Conservation (phyloP, 2,888 invertebrate genomes). For the Aporophyla nigra region DNA sequence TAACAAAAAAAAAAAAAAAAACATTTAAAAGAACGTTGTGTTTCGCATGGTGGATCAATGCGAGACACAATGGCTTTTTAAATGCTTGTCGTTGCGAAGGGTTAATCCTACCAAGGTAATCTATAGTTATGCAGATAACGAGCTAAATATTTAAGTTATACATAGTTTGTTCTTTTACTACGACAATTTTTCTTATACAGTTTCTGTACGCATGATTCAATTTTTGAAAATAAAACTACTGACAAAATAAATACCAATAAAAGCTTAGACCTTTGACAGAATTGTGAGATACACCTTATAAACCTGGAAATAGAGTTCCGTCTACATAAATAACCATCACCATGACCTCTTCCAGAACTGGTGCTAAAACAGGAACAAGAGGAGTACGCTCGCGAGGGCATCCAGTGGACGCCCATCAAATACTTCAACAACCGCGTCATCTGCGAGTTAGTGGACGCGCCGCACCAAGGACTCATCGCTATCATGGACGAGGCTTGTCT, state of each 20-base stretch:
- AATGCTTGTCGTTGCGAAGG: too few relatives aligned
- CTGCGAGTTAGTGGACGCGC: slow-evolving; percentile 98
- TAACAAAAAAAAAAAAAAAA: too few relatives aligned
- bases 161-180: neutral
- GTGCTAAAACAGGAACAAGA: slow-evolving; percentile 99
- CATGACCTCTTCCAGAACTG: slow-evolving; percentile 92
- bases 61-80: too few relatives aligned
- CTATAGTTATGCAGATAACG: too few relatives aligned
- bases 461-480: slow-evolving; percentile 97
- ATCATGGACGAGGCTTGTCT: slow-evolving; percentile 99
- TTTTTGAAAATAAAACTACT: neutral
- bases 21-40: too few relatives aligned
- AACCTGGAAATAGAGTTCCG: neutral
- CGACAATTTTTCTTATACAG: neutral
- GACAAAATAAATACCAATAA: neutral
- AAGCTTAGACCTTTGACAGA: neutral
- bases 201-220: neutral
- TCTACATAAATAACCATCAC: neutral
- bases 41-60: too few relatives aligned
- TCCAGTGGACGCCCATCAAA: slow-evolving; percentile 98
- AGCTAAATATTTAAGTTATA: too few relatives aligned
- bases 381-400: slow-evolving; percentile 98
- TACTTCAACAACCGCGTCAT: slow-evolving; percentile 99
- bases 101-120: too few relatives aligned
- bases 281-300: neutral